Percentiles rank a stretch among this genome's conserved stretches.
Conservation (phyloP, 2,888 invertebrate genomes). For the Athalia cordata region DNA sequence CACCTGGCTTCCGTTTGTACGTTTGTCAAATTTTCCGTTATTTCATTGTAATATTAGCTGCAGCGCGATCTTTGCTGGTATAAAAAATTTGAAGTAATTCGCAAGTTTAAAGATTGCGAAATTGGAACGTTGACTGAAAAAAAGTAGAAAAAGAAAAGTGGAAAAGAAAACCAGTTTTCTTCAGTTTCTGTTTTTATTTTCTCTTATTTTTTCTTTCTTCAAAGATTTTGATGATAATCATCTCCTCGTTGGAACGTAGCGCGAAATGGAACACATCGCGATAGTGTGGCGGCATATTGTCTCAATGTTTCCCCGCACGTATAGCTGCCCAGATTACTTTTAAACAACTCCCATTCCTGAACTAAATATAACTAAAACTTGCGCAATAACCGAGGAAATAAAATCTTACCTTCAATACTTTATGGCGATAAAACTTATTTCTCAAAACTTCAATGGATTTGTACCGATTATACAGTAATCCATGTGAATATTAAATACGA, state of each 20-base stretch:
- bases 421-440: conserved; percentile 23
- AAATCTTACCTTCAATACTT: conserved; percentile 40
- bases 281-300: conserved; percentile 46
- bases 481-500: conserved; percentile 11
- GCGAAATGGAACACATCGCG: conserved; percentile 37
- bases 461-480: background rate
- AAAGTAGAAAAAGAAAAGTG: background rate
- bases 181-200: too few relatives aligned
- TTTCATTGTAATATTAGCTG: background rate
- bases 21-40: background rate
- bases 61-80: too few relatives aligned
- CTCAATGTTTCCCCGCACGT: conserved; percentile 39
- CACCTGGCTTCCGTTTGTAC: conserved; percentile 18
- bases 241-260: conserved; percentile 12
- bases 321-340: conserved; percentile 43
- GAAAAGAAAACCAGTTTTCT: background rate
- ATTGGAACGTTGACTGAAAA: background rate
- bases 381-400: conserved; percentile 38
- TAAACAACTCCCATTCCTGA: conserved; percentile 47
- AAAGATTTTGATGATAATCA: conserved; percentile 34
- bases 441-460: background rate
- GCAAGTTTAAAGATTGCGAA: background rate
- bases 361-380: conserved; percentile 41
- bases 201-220: background rate
- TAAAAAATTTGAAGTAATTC: background rate